Evolutionary conservation across 2,113 vertebrate species (phyloP).

Genomic region (Acrocephalus kingi): DNA sequence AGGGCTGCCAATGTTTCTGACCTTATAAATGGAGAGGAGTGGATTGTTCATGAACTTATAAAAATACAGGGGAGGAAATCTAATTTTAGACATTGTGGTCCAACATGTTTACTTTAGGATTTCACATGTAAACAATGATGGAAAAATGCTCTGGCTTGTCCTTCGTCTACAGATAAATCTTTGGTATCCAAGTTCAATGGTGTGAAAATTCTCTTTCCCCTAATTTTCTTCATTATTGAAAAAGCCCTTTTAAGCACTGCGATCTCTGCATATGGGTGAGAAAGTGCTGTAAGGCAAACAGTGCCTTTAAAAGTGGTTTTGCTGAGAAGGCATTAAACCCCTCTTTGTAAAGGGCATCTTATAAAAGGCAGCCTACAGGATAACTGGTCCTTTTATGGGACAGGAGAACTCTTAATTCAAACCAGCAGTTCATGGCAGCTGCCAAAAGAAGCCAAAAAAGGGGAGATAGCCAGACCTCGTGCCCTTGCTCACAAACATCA

Average conservation of each 20-base stretch:
- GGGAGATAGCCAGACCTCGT: background rate
- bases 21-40: background rate
- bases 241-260: background rate
- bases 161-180: background rate
- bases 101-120: background rate
- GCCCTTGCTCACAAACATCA: background rate
- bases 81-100: background rate
- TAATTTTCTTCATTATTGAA: background rate
- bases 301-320: background rate
- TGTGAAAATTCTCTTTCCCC: background rate
- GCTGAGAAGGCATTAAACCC: background rate
- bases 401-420: background rate
- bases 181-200: background rate
- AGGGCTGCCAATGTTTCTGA: background rate
- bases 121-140: background rate
- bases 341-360: background rate
- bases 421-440: background rate
- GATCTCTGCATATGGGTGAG: background rate
- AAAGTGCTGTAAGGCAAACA: background rate
- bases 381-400: background rate
- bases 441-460: background rate
- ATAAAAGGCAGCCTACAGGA: background rate
- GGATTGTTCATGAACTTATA: background rate
- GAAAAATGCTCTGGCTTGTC: background rate
- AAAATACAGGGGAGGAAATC: background rate